Conservation (phyloP, 2,888 invertebrate genomes). For the Auanema freiburgensis region DNA sequence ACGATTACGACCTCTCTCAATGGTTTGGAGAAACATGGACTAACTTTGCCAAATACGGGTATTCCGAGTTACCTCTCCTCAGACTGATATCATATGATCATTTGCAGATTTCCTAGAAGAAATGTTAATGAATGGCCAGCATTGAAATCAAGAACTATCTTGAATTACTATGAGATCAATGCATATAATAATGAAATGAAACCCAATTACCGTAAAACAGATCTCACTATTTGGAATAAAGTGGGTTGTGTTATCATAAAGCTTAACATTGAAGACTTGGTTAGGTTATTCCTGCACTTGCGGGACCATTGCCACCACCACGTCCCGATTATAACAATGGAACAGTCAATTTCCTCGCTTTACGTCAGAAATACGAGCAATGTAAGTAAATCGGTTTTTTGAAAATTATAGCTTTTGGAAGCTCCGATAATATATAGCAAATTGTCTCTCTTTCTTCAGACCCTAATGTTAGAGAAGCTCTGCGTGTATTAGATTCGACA, state of each 20-base stretch:
- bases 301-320: conserved; percentile 4
- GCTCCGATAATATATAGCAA: neutral
- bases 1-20: conserved; percentile 10
- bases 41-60: conserved; percentile 19
- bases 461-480: neutral
- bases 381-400: neutral
- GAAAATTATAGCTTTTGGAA: neutral
- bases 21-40: conserved; percentile 22
- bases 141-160: neutral
- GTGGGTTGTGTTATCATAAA: too few species aligned
- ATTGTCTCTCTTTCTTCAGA: conserved; percentile 2
- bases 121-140: conserved; percentile 1
- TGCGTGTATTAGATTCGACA: too few species aligned
- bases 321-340: conserved; percentile 7
- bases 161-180: conserved; percentile 3
- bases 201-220: conserved; percentile 2
- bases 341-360: neutral
- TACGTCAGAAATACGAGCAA: too few species aligned
- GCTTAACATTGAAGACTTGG: too few species aligned
- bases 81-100: too few species aligned
- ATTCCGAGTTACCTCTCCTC: too few species aligned
- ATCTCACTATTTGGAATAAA: conserved; percentile 8
- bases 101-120: too few species aligned
- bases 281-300: conserved; percentile 7
- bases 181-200: neutral